These are phyloP conservation scores for Andricus curvator DNA, from an alignment of 2,888 invertebrate species.

Conservation along the genomic window DNA sequence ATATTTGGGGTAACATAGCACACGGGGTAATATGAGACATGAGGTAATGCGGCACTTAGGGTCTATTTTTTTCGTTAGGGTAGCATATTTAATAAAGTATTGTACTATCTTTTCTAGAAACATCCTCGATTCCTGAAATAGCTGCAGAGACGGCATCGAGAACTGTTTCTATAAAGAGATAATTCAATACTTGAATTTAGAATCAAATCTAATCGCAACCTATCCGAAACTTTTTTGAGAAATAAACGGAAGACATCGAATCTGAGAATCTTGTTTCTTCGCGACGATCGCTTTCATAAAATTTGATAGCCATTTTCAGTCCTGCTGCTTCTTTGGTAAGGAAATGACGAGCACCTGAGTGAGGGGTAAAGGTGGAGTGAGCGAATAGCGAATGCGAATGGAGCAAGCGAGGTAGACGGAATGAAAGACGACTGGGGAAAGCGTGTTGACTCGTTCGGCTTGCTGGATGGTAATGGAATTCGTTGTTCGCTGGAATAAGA, in stretches of 20 bases:
- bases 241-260: not conserved
- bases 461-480: slow-evolving; percentile 68
- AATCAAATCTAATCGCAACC: not conserved
- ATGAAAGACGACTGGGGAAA: slow-evolving; percentile 60
- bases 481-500: slow-evolving; percentile 67
- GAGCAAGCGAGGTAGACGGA: slow-evolving; percentile 55
- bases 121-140: too few species aligned
- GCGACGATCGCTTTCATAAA: not conserved
- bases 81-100: too few species aligned
- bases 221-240: not conserved
- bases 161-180: too few species aligned
- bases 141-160: too few species aligned
- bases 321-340: not conserved
- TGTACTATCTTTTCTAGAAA: too few species aligned
- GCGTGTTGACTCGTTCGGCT: slow-evolving; percentile 60
- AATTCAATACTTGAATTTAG: not conserved
- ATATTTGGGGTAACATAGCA: too few species aligned
- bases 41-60: too few species aligned
- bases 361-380: slow-evolving; percentile 10
- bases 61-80: too few species aligned
- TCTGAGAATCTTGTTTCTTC: not conserved
- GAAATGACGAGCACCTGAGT: not conserved
- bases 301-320: slow-evolving; percentile 2
- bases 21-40: too few species aligned
- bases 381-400: slow-evolving; percentile 46